Conservation (phyloP, 2,797 vertebrate species). For the Artibeus lituratus region DNA sequence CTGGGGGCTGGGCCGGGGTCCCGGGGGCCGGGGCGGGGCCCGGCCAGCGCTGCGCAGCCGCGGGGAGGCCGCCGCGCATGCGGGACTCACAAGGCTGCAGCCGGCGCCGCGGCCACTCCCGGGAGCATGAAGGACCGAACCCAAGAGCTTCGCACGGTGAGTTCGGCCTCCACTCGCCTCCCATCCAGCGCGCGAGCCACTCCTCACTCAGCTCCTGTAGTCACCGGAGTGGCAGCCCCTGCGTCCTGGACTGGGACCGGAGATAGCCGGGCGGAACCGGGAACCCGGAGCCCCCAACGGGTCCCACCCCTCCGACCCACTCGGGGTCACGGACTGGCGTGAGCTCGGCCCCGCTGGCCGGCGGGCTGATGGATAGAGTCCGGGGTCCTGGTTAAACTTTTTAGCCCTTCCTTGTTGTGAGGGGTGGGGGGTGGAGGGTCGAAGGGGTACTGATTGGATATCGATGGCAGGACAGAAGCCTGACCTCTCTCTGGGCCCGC, state of each 20-base stretch:
- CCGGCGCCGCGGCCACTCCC: constrained; percentile 65
- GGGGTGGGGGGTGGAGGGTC: not conserved
- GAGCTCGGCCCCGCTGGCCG: not conserved
- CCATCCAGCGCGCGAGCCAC: not conserved
- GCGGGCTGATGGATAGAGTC: not conserved
- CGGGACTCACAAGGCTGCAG: constrained; percentile 54
- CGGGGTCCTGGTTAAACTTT: constrained; percentile 59
- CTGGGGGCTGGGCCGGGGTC: not conserved
- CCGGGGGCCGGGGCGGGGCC: constrained; percentile 42
- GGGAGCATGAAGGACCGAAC: constrained; percentile 84
- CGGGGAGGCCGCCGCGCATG: constrained; percentile 69
- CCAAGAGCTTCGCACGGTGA: constrained; percentile 83
- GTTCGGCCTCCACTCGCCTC: constrained; percentile 26
- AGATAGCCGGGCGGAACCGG: not conserved
- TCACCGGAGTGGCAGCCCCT: not conserved
- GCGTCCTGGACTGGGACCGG: not conserved
- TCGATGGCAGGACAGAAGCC: constrained; percentile 6
- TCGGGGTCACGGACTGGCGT: constrained; percentile 1
- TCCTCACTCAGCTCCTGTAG: not conserved
- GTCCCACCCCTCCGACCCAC: constrained; percentile 45
- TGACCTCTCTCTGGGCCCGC: not conserved
- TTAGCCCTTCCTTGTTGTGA: not conserved
- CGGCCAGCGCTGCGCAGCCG: constrained; percentile 63
- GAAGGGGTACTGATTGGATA: not conserved
- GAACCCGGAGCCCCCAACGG: not conserved